Evolutionary conservation across 2,888 invertebrate species (phyloP).

Genomic region (Pristionchus entomophagus): DNA sequence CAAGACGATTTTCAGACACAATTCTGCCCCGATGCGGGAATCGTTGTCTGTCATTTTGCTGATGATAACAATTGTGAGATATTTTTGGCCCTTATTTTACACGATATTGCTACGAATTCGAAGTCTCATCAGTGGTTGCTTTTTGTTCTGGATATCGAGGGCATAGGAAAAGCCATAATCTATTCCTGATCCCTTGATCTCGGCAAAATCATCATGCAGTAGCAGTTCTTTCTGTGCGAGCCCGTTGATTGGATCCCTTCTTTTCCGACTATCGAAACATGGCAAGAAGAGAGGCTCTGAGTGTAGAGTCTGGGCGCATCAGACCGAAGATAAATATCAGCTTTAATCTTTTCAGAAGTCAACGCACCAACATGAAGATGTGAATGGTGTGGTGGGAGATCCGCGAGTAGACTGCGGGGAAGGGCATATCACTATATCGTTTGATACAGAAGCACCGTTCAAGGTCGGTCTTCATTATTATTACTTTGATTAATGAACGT

Average conservation of each 20-base stretch:
- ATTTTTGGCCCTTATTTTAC: background rate
- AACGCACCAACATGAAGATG: slow-evolving; percentile 48
- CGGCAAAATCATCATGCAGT: background rate
- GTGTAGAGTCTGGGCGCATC: too few species aligned
- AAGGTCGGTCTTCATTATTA: background rate
- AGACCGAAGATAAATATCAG: background rate
- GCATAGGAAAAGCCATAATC: too few species aligned
- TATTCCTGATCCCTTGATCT: background rate
- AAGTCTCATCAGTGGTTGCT: too few species aligned
- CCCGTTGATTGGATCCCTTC: background rate
- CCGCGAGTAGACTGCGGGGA: slow-evolving; percentile 72
- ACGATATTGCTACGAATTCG: too few species aligned
- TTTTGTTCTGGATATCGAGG: too few species aligned
- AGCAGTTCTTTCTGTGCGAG: background rate
- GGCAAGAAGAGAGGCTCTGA: background rate
- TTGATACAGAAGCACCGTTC: slow-evolving; percentile 38
- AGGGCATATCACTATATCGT: slow-evolving; percentile 56
- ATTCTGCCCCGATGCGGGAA: slow-evolving; percentile 23
- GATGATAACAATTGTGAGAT: slow-evolving; percentile 25
- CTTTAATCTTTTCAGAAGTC: background rate
- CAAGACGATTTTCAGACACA: background rate
- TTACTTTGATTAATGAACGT: background rate
- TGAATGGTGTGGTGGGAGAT: slow-evolving; percentile 69
- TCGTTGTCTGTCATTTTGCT: background rate
- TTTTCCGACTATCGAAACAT: background rate